phyloP scores from a whole-genome alignment of 2,113 vertebrate species.

The Heptranchias perlo region DNA sequence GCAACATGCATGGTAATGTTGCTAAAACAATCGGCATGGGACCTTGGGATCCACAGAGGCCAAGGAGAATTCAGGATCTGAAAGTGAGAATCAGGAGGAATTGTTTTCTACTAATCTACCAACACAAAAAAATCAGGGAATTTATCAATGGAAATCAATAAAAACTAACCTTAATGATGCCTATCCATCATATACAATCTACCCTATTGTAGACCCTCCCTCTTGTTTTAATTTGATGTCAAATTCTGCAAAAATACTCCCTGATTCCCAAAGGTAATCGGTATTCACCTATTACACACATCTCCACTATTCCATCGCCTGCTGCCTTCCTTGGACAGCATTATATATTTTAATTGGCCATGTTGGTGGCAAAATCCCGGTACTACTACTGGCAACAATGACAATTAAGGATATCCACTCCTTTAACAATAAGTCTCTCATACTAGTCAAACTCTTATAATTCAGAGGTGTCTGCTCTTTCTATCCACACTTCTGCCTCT shows the following conservation, averaged over 20 bases:
- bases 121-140: background rate
- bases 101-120: background rate
- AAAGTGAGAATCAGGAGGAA: background rate
- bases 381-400: background rate
- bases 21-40: background rate
- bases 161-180: background rate
- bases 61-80: background rate
- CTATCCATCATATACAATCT: background rate
- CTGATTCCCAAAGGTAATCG: background rate
- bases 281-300: background rate
- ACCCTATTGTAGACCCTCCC: background rate
- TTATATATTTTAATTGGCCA: background rate
- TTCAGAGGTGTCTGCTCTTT: background rate
- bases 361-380: background rate
- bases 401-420: background rate
- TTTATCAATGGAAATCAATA: conserved; percentile 8
- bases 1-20: background rate
- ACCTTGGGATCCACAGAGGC: background rate
- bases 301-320: background rate
- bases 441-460: background rate
- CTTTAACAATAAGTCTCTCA: background rate
- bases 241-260: background rate
- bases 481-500: background rate
- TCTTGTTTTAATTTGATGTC: background rate
- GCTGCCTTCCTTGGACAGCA: background rate